Evolutionary conservation across 2,888 invertebrate species (phyloP), one percentile per base, ranked within the genome.

Genomic region (Ferrisia virgata): DNA sequence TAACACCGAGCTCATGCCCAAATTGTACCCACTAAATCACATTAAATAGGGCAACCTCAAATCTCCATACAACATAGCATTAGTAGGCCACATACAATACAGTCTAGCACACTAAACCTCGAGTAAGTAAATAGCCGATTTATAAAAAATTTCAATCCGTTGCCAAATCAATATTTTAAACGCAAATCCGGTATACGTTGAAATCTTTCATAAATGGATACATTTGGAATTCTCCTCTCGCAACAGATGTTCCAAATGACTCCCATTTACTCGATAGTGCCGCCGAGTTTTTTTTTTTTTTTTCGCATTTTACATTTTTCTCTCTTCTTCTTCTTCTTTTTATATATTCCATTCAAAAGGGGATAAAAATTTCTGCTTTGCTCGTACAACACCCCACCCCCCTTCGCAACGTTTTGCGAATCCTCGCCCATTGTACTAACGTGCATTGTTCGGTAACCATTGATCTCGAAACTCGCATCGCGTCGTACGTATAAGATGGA

Each of bases 211-310:
- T 33, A n/a, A 72, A 72, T 72, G 72, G 72, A 33, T 33, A 31
- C 33, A 33, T 33, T 72, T 72, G 31, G 72, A 72, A 72, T 72
- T 72, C 33, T 33, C 72, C 72, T 72, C 72, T 72, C 33, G 72
- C 72, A 72, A 72, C 72, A 72, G 72, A 72, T 72, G 72, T 72
- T 72, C 33, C n/a, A 33, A 72, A 72, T 72, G 31, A 72, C 33
- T 33, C 72, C 72, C 33, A 72, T 72, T 72, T 72, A 72, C 72
- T 33, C 72, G 33, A 33, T 72, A 72, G 58, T 64, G 58, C 58
- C 58, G 25, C 9, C 58, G 58, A 64, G 28, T 25, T 64, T 64
- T n/a, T n/a, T n/a, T n/a, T n/a, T n/a, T n/a, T n/a, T n/a, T n/a
- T n/a, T 64, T 64, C 58, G 58, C 28, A 64, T 64, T 64, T 64